A percentile compares a stretch with the other conserved stretches of the same genome.
Evolutionary conservation across 2,797 vertebrate species (phyloP).

Genomic region (Amblyraja radiata): DNA sequence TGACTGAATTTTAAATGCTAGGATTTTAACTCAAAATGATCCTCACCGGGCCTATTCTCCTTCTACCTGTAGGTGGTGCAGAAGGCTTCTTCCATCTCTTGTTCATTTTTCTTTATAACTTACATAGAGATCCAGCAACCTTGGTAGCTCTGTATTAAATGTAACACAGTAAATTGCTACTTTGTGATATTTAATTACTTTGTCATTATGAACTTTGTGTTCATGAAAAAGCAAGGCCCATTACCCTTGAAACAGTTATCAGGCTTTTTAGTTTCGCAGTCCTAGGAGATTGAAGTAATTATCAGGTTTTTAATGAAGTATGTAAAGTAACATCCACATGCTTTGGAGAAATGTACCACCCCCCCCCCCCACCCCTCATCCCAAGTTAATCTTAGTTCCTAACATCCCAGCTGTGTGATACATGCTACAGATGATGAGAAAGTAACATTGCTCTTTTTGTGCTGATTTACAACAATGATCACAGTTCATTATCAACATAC

Average conservation of each 20-base stretch:
- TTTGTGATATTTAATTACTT: neutral
- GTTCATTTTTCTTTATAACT: neutral
- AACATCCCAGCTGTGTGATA: neutral
- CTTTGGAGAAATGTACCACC: neutral
- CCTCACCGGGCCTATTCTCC: neutral
- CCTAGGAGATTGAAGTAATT: neutral
- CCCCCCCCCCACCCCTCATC: too few relatives aligned
- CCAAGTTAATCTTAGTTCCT: neutral
- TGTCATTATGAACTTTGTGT: neutral
- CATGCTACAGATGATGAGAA: neutral
- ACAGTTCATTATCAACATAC: neutral
- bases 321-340: neutral
- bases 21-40: neutral
- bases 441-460: neutral
- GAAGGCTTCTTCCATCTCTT: neutral
- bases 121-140: neutral
- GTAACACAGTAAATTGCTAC: neutral
- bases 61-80: constrained; percentile 27
- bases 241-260: constrained; percentile 6
- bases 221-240: neutral
- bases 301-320: neutral
- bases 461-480: constrained; percentile 2
- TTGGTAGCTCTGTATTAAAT: neutral
- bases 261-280: neutral
- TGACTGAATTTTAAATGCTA: too few relatives aligned